A percentile compares a stretch with the other conserved stretches of the same genome.
Conservation (phyloP, 2,888 invertebrate genomes). For the Ennomos quercinarius region DNA sequence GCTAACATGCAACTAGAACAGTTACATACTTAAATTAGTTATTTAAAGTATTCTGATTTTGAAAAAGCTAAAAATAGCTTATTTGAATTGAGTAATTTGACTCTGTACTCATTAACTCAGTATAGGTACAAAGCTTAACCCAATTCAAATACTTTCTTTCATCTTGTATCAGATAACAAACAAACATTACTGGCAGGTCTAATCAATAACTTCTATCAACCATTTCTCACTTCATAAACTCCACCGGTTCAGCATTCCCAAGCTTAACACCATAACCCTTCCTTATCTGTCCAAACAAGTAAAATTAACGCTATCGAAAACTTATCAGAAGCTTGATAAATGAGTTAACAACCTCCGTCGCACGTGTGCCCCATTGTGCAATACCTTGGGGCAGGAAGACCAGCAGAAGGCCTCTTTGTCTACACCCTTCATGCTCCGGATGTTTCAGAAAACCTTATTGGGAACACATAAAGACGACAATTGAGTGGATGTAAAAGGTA, state of each 20-base stretch:
- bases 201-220: constrained; percentile 7
- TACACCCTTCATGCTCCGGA: constrained; percentile 11
- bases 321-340: constrained; percentile 42
- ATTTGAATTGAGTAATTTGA: too few relatives aligned
- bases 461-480: constrained; percentile 15
- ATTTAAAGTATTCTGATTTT: too few relatives aligned
- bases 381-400: constrained; percentile 42
- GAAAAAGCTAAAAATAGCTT: too few relatives aligned
- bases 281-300: constrained; percentile 34
- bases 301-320: constrained; percentile 42
- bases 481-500: constrained; percentile 8
- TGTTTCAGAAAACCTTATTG: constrained; percentile 22
- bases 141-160: too few relatives aligned
- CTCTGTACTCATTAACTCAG: too few relatives aligned
- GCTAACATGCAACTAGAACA: too few relatives aligned
- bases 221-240: constrained; percentile 24
- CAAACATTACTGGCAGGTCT: too few relatives aligned
- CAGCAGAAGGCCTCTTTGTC: constrained; percentile 32
- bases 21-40: too few relatives aligned
- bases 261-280: constrained; percentile 28
- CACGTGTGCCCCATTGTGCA: constrained; percentile 42
- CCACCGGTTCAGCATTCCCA: constrained; percentile 1
- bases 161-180: too few relatives aligned
- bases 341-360: constrained; percentile 40
- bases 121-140: too few relatives aligned